Base-by-base conservation (phyloP, 1,140 invertebrate genomes). In the Acarapis woodi region DNA sequence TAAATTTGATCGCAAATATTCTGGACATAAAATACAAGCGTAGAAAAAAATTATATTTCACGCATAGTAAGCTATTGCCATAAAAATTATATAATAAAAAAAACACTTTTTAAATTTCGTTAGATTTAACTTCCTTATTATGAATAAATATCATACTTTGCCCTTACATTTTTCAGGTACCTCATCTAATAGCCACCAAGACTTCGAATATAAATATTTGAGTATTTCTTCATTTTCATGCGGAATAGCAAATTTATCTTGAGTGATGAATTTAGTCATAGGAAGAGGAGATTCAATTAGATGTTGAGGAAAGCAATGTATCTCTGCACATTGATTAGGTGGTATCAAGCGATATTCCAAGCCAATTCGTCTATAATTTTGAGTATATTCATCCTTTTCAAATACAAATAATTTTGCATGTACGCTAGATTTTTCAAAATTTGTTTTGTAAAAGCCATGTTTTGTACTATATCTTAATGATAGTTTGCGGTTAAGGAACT, bases 181-280 rank as follows among this genome's bases (percentile, higher is more conserved):
- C 12, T 61, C 47, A 43, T 64, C 62, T 43, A 62, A 54, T n/a
- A n/a, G n/a, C 64, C 64, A 67, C 65, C 65, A 68, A 39, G 61
- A 56, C 25, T 64, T 56, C 1, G 62, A 63, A 49, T 62, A 68
- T 25, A 66, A 59, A 47, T 66, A 66, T 45, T 67, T 68, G 41
- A 65, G 63, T 20, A 68, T 53, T 50, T 67, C 65, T 22, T 65
- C 60, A 38, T 61, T 60, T 47, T 66, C 65, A 23, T 59, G 44
- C 1, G 65, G 65, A 12, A 63, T 61, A 3, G 62, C 62, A n/a
- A n/a, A n/a, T 14, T 66, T 45, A 6, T 53, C 39, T 23, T 54
- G 45, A 10, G 54, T 56, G 15, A 48, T 38, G 38, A 66, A 65
- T 35, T 56, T 53, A 36, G 54, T 52, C 5, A 43, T 46, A 16